Evolutionary conservation across 2,888 invertebrate genomes (phyloP).

Genomic region (Helleia helle): DNA sequence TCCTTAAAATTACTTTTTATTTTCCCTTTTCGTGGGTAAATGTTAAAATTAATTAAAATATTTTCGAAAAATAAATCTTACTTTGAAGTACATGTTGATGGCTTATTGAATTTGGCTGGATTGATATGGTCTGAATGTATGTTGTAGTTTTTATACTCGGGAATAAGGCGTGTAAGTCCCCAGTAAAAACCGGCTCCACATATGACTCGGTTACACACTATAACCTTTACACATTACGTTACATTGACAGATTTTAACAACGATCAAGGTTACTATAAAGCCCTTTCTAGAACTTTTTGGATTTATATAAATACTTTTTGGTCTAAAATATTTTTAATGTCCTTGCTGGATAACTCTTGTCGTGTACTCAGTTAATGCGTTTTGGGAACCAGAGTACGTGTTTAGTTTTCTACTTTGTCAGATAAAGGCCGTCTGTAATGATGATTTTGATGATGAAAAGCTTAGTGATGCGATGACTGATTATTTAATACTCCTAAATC

Average conservation of each 20-base stretch:
- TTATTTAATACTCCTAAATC: too few species aligned
- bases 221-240: constrained; percentile 58
- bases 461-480: too few species aligned
- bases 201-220: constrained; percentile 51
- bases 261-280: constrained; percentile 53
- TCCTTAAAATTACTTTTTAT: too few species aligned
- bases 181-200: constrained; percentile 57
- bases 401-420: too few species aligned
- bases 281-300: constrained; percentile 26
- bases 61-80: constrained; percentile 29
- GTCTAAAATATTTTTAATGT: too few species aligned
- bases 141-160: constrained; percentile 62
- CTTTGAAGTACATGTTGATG: constrained; percentile 62
- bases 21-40: too few species aligned
- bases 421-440: too few species aligned
- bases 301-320: not conserved
- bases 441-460: too few species aligned
- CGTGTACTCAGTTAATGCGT: too few species aligned
- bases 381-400: too few species aligned
- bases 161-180: constrained; percentile 42
- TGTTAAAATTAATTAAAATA: too few species aligned
- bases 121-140: constrained; percentile 46
- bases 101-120: constrained; percentile 43
- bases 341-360: too few species aligned
- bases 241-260: constrained; percentile 30